Conservation (phyloP, 2,888 invertebrate genomes). For the Meta bourneti region DNA sequence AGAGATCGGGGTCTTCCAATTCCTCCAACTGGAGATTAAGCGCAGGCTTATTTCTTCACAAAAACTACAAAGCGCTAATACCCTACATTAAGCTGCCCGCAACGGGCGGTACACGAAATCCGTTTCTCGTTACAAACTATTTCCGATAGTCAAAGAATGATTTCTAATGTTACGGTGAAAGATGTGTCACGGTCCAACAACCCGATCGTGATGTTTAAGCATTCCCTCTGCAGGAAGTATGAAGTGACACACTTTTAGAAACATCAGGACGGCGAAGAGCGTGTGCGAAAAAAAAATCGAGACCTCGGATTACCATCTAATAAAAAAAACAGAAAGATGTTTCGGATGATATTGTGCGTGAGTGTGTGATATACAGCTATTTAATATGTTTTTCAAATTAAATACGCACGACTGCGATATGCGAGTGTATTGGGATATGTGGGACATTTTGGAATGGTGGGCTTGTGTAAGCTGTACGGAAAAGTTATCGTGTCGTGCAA, state of each 20-base stretch:
- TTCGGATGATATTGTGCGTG: background rate
- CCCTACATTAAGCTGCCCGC: background rate
- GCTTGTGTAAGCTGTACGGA: background rate
- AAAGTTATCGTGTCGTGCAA: too few species aligned
- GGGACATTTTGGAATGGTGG: constrained; percentile 14
- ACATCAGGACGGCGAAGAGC: constrained; percentile 27
- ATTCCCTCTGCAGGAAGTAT: constrained; percentile 26
- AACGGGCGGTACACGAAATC: background rate
- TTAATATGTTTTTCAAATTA: constrained; percentile 8
- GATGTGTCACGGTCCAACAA: constrained; percentile 20
- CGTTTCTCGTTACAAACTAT: background rate
- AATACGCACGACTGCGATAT: constrained; percentile 5
- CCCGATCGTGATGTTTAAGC: background rate
- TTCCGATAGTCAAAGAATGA: background rate
- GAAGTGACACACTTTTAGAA: constrained; percentile 41
- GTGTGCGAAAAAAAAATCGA: constrained; percentile 28
- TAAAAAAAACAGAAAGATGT: constrained; percentile 17
- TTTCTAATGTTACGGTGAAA: background rate
- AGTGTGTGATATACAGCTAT: background rate
- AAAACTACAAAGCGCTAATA: background rate
- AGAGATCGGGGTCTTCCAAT: background rate
- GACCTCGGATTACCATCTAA: background rate
- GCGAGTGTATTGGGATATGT: constrained; percentile 1
- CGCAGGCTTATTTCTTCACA: background rate
- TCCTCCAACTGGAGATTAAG: background rate